A percentile compares a stretch with the other conserved stretches of the same genome.
Conservation (phyloP, 35 echinoderm and acorn worm genomes). For the Chiridota heheva region DNA sequence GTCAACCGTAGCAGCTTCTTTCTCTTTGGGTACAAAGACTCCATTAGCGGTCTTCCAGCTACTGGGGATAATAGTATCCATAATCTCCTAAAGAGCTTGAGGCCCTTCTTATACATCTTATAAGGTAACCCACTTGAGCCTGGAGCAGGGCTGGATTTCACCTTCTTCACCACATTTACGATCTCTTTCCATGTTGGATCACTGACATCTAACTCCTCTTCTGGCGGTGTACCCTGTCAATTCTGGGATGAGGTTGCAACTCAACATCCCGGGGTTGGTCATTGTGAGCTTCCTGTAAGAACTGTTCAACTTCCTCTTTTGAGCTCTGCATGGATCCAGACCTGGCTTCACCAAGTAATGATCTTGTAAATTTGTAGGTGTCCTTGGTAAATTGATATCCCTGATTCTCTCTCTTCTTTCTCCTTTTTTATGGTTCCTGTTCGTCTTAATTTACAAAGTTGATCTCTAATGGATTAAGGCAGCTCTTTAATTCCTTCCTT, state of each 20-base stretch:
- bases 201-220: neutral
- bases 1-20: neutral
- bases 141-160: neutral
- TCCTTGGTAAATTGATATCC: constrained; percentile 2
- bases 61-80: neutral
- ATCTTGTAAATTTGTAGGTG: neutral
- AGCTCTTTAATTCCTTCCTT: neutral
- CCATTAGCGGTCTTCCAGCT: neutral
- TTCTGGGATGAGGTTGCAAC: neutral
- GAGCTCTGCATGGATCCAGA: neutral
- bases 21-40: neutral
- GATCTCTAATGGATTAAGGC: neutral
- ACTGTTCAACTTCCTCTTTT: neutral
- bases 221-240: neutral
- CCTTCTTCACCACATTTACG: neutral
- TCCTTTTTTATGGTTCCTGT: neutral
- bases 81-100: neutral
- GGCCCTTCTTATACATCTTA: neutral
- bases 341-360: neutral
- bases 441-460: neutral
- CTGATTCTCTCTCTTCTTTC: constrained; percentile 1
- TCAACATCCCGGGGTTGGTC: neutral
- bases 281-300: neutral
- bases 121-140: neutral
- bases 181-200: neutral